A percentile compares a stretch with the other conserved stretches of the same genome.
Evolutionary conservation across 2,888 invertebrate species (phyloP).

Genomic region (Gandaritis pyraliata): DNA sequence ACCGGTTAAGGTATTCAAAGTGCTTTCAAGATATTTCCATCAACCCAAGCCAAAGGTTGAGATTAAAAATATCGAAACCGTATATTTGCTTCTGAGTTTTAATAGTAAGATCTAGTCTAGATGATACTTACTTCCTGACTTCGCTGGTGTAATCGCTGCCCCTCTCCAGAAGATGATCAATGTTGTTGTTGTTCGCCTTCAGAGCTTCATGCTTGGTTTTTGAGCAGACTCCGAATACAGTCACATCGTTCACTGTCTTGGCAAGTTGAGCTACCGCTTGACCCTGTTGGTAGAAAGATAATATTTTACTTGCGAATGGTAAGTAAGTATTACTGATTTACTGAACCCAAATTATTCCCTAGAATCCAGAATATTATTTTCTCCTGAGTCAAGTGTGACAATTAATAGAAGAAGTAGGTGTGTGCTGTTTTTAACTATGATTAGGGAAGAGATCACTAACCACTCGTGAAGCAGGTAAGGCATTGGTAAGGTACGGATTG

Average conservation of each 20-base stretch:
- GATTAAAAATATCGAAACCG: background rate
- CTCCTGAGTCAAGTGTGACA: too few relatives aligned
- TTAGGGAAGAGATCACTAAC: too few relatives aligned
- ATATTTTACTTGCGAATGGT: too few relatives aligned
- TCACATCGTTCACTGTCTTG: constrained; percentile 91
- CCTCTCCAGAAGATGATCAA: constrained; percentile 92
- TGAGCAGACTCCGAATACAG: constrained; percentile 93
- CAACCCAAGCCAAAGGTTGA: background rate
- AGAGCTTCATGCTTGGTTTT: constrained; percentile 93
- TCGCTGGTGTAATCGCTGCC: constrained; percentile 92
- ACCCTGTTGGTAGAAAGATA: constrained; percentile 81
- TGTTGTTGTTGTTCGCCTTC: constrained; percentile 87
- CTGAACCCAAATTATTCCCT: too few relatives aligned
- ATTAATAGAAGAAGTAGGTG: too few relatives aligned
- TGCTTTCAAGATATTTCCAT: constrained; percentile 10
- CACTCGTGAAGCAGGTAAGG: too few relatives aligned
- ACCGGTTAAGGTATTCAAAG: background rate
- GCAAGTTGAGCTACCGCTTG: constrained; percentile 93
- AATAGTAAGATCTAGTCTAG: too few relatives aligned
- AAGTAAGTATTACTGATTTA: too few relatives aligned
- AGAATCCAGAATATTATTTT: too few relatives aligned
- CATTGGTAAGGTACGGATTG: too few relatives aligned
- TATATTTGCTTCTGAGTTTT: background rate
- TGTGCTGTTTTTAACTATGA: too few relatives aligned
- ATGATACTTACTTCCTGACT: constrained; percentile 90